A percentile compares a stretch with the other conserved stretches of the same genome.
These are phyloP conservation scores for Torymus auratus DNA, from an alignment of 2,888 invertebrate species.

Conservation along the genomic window DNA sequence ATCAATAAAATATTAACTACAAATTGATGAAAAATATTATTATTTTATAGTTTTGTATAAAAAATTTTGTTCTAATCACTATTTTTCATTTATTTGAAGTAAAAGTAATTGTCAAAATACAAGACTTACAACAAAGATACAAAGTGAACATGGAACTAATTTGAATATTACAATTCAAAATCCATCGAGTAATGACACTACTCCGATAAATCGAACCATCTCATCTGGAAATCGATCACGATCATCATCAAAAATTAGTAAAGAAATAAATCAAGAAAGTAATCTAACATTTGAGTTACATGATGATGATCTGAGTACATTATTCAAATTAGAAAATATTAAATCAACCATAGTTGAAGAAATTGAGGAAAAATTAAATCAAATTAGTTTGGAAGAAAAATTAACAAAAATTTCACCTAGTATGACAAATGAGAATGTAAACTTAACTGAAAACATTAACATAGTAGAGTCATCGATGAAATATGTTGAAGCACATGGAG, in stretches of 20 bases:
- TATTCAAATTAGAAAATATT: constrained; percentile 63
- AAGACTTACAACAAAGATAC: constrained; percentile 12
- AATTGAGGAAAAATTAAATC: constrained; percentile 65
- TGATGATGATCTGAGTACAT: constrained; percentile 62
- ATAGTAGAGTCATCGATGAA: constrained; percentile 43
- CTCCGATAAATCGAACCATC: constrained; percentile 25
- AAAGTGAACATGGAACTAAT: constrained; percentile 18
- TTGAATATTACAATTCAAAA: constrained; percentile 28
- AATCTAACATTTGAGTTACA: constrained; percentile 58
- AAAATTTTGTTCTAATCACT: too few relatives aligned
- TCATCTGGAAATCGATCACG: constrained; percentile 32
- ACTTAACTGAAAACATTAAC: constrained; percentile 43
- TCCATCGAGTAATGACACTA: constrained; percentile 9
- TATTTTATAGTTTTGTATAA: too few relatives aligned
- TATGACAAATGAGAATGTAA: too few relatives aligned
- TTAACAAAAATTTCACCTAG: constrained; percentile 43
- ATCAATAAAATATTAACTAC: too few relatives aligned
- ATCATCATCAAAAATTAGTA: constrained; percentile 20
- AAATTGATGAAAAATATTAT: too few relatives aligned
- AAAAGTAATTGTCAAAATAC: constrained; percentile 33
- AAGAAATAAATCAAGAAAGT: constrained; percentile 49
- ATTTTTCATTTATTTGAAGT: background rate
- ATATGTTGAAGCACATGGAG: constrained; percentile 63
- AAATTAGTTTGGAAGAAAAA: constrained; percentile 64
- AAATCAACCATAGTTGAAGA: constrained; percentile 60